A percentile compares a stretch with the other conserved stretches of the same genome.
Evolutionary conservation across 1,140 invertebrate genomes (phyloP).

Genomic region (Tetragonula clypearis): DNA sequence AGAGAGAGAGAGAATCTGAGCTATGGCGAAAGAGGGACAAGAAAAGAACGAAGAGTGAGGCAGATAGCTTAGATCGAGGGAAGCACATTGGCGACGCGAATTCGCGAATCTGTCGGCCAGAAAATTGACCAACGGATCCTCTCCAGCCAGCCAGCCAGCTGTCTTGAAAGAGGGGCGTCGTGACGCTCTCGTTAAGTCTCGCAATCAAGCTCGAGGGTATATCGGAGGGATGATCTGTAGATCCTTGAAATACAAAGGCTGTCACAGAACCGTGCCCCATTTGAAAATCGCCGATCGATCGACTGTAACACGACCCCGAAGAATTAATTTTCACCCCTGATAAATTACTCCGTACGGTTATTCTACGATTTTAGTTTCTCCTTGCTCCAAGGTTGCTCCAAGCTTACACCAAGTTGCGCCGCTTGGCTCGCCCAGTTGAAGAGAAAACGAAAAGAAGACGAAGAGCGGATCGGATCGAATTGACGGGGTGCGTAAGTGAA

Average conservation of each 20-base stretch:
- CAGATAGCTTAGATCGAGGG: constrained; percentile 51
- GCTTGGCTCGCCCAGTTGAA: too few relatives aligned
- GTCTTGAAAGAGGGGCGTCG: constrained; percentile 61
- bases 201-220: constrained; percentile 44
- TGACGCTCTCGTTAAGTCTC: constrained; percentile 63
- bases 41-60: constrained; percentile 14
- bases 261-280: background rate
- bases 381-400: too few relatives aligned
- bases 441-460: background rate
- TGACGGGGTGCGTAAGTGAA: constrained; percentile 19
- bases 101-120: constrained; percentile 74
- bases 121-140: constrained; percentile 68
- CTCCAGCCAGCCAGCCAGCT: constrained; percentile 65
- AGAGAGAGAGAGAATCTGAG: constrained; percentile 21
- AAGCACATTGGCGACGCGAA: constrained; percentile 66
- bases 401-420: too few relatives aligned
- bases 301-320: too few relatives aligned
- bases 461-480: background rate
- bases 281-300: background rate
- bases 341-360: too few relatives aligned
- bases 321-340: too few relatives aligned
- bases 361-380: background rate
- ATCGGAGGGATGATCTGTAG: background rate
- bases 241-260: background rate
- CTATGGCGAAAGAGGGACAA: constrained; percentile 29